phyloP scores from a whole-genome alignment of 2,888 invertebrate genomes.

The Rhyacophila evoluta region DNA sequence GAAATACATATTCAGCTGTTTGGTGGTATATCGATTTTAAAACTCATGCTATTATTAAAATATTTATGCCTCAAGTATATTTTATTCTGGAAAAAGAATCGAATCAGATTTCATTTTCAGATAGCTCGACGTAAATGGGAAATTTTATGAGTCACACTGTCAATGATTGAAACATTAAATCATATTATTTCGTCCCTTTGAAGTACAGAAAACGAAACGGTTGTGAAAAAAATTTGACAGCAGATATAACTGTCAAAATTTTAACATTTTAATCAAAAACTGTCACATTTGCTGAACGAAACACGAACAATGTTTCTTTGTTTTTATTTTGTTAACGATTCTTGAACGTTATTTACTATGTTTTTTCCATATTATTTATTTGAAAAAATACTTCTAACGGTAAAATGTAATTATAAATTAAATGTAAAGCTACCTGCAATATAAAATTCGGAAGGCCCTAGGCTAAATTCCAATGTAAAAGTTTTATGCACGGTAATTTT shows the following conservation, averaged over 20 bases:
- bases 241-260: not conserved
- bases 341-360: not conserved
- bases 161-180: not conserved
- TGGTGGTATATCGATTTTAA: no score
- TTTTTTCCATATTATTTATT: no score
- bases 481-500: no score
- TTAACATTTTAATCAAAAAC: not conserved
- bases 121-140: not conserved
- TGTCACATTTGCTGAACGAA: not conserved
- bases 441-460: no score
- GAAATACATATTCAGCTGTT: no score
- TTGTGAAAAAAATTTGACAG: conserved; percentile 1
- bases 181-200: not conserved
- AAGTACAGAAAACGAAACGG: not conserved
- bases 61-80: no score
- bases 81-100: no score
- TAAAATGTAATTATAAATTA: no score
- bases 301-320: not conserved
- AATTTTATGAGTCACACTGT: not conserved
- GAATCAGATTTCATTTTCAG: not conserved
- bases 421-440: no score
- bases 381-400: no score
- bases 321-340: not conserved
- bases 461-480: no score
- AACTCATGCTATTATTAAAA: no score